Percentiles rank a stretch among this genome's conserved stretches.
Conservation (phyloP, 2,797 vertebrate species). For the Pogoniulus pusillus region DNA sequence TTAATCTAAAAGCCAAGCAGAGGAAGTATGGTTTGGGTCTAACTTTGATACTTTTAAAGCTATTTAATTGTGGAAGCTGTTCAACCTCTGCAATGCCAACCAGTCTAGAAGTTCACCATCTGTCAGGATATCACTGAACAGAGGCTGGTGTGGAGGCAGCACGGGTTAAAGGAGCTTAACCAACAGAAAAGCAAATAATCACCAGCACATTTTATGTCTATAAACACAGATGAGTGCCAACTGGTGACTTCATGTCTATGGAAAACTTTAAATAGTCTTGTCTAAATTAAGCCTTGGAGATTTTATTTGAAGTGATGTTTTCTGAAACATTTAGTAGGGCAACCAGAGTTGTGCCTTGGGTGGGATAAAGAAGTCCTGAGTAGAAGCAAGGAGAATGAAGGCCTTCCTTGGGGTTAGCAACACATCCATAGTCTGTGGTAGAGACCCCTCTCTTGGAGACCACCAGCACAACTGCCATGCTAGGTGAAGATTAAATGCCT, state of each 20-base stretch:
- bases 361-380: neutral
- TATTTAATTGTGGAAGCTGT: neutral
- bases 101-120: neutral
- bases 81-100: neutral
- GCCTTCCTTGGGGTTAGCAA: neutral
- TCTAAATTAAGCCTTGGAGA: conserved; percentile 63
- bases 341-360: conserved; percentile 34
- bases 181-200: conserved; percentile 51
- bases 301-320: conserved; percentile 59
- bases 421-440: neutral
- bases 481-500: neutral
- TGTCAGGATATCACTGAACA: neutral
- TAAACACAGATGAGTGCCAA: conserved; percentile 63
- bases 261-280: conserved; percentile 69
- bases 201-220: conserved; percentile 54
- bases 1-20: neutral
- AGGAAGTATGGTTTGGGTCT: neutral
- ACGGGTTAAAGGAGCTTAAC: conserved; percentile 34
- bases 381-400: neutral
- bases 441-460: neutral
- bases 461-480: neutral
- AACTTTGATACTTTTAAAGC: neutral
- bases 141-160: neutral
- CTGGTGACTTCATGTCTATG: conserved; percentile 69
- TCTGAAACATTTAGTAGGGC: conserved; percentile 53